Percentiles rank a stretch among this genome's conserved stretches.
phyloP scores from a whole-genome alignment of 2,797 vertebrate genomes.

The Eospalax fontanierii region DNA sequence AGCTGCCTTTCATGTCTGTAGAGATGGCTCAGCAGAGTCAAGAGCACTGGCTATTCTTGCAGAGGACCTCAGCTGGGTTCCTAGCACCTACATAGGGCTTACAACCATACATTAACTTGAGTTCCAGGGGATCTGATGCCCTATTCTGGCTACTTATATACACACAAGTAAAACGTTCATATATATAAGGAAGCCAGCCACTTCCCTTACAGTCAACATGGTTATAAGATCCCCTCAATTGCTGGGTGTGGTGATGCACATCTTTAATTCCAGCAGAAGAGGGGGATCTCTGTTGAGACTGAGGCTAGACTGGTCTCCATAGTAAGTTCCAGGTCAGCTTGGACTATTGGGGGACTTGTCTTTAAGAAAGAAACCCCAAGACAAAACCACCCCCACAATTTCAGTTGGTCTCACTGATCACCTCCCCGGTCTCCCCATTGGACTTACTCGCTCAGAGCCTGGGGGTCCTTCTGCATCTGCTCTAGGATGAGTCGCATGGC shows the following conservation, averaged over 20 bases:
- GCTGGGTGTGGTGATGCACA: too few relatives aligned
- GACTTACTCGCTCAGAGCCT: constrained; percentile 97
- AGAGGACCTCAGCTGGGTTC: not conserved
- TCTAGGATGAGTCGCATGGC: constrained; percentile 98
- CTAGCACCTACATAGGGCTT: not conserved
- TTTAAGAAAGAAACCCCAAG: not conserved
- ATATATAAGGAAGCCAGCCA: not conserved
- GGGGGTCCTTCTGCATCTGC: constrained; percentile 99
- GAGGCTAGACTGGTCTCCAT: too few relatives aligned
- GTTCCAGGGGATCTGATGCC: not conserved
- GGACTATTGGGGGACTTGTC: too few relatives aligned
- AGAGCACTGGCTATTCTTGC: not conserved
- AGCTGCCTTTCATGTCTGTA: not conserved
- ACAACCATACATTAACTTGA: not conserved
- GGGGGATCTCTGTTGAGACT: too few relatives aligned
- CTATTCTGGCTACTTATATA: not conserved
- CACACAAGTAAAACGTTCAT: not conserved
- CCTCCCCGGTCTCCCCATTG: too few relatives aligned
- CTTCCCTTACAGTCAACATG: too few relatives aligned
- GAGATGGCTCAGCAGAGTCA: not conserved
- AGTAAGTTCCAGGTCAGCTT: too few relatives aligned
- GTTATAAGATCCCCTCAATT: too few relatives aligned
- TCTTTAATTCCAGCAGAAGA: too few relatives aligned
- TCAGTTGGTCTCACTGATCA: not conserved
- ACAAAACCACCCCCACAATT: not conserved